Conservation (phyloP, 2,113 vertebrate species). For the Osmerus eperlanus region DNA sequence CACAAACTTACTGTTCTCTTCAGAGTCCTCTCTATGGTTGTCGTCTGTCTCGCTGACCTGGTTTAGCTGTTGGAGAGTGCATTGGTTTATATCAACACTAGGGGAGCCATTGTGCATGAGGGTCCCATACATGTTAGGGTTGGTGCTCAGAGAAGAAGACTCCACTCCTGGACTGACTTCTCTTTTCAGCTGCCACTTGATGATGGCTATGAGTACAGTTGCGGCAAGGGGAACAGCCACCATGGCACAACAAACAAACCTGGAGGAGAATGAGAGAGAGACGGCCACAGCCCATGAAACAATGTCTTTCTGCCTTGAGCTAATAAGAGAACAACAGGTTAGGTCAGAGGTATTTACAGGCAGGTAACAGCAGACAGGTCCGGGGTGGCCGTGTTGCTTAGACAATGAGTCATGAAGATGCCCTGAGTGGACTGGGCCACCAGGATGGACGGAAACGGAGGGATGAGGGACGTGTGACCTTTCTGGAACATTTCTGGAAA, state of each 20-base stretch:
- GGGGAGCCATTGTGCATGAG: conserved; percentile 41
- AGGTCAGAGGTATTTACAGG: conserved; percentile 69
- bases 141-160: conserved; percentile 36
- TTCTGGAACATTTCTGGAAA: conserved; percentile 70
- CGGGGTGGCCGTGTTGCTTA: conserved; percentile 30
- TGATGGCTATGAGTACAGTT: conserved; percentile 60
- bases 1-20: conserved; percentile 21
- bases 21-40: conserved; percentile 9
- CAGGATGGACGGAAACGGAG: conserved; percentile 69
- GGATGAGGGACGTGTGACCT: conserved; percentile 66
- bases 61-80: conserved; percentile 24
- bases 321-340: background rate
- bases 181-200: conserved; percentile 40
- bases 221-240: conserved; percentile 70
- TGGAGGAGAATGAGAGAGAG: conserved; percentile 38
- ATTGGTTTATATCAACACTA: conserved; percentile 14
- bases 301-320: no score
- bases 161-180: conserved; percentile 34
- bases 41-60: conserved; percentile 20
- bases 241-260: conserved; percentile 71
- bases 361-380: conserved; percentile 68
- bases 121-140: conserved; percentile 59
- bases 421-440: conserved; percentile 61
- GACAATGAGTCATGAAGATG: conserved; percentile 64
- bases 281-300: background rate